Evolutionary conservation across 2,888 invertebrate species (phyloP).

Genomic region (Argyresthia albistria): DNA sequence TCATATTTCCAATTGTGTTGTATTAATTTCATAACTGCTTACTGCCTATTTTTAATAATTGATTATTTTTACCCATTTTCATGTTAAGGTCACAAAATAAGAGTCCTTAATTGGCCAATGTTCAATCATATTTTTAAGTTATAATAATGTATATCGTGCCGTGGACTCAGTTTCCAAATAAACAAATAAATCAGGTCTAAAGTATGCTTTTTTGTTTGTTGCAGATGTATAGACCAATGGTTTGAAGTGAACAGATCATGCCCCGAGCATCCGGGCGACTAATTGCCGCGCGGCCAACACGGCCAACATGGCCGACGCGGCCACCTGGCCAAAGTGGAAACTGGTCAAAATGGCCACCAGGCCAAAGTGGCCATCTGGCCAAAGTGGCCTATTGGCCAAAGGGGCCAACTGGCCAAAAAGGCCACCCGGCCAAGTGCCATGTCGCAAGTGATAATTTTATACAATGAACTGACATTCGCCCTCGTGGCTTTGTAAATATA

Average conservation of each 20-base stretch:
- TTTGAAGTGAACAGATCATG: conserved; percentile 99
- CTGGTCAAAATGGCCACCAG: neutral
- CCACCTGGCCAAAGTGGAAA: conserved; percentile 7
- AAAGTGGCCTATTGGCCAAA: neutral
- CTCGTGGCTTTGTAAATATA: conserved; percentile 54
- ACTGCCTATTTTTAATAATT: too few species aligned
- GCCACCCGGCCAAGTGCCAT: conserved; percentile 28
- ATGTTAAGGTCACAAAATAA: too few species aligned
- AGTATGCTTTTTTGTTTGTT: conserved; percentile 33
- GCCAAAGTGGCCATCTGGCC: neutral
- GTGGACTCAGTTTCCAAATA: too few species aligned
- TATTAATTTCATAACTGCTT: neutral
- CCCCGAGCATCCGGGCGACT: conserved; percentile 98
- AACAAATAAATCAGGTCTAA: too few species aligned
- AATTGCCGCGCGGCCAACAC: conserved; percentile 36
- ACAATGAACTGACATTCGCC: conserved; percentile 59
- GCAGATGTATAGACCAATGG: conserved; percentile 99
- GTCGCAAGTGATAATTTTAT: conserved; percentile 62
- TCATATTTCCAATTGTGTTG: too few species aligned
- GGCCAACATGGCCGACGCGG: neutral
- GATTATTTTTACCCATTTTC: conserved; percentile 1
- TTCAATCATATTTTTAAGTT: too few species aligned
- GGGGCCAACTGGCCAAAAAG: neutral
- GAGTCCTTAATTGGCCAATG: too few species aligned
- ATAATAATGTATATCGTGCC: too few species aligned